Evolutionary conservation across 2,888 invertebrate species (phyloP).

Genomic region (Ormyrus pomaceus): DNA sequence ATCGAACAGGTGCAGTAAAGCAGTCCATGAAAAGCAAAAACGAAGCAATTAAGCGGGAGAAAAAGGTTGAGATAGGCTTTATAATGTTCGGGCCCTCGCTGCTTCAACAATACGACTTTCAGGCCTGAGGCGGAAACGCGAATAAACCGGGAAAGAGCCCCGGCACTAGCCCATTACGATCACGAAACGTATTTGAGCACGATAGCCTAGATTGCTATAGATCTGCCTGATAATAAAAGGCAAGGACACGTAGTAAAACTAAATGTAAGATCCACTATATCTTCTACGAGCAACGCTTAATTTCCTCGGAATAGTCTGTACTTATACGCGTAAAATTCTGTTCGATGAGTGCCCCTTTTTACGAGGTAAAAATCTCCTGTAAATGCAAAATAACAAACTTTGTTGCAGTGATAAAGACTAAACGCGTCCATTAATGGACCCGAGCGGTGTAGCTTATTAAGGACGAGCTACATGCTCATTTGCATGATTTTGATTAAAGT

Average conservation of each 20-base stretch:
- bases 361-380: conserved; percentile 8
- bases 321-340: conserved; percentile 31
- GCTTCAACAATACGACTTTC: conserved; percentile 36
- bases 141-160: conserved; percentile 44
- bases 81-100: conserved; percentile 38
- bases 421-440: too few relatives aligned
- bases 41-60: conserved; percentile 14
- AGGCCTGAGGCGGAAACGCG: conserved; percentile 24
- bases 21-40: neutral
- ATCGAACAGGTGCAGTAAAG: too few relatives aligned
- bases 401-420: neutral
- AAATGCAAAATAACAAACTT: neutral
- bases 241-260: conserved; percentile 53
- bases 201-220: conserved; percentile 44
- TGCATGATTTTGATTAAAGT: too few relatives aligned
- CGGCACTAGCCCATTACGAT: conserved; percentile 39
- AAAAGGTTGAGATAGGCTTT: conserved; percentile 34
- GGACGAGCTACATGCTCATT: too few relatives aligned
- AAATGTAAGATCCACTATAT: conserved; percentile 43
- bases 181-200: conserved; percentile 50
- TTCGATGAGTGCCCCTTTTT: conserved; percentile 17
- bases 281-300: conserved; percentile 38
- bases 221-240: conserved; percentile 51
- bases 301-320: conserved; percentile 28
- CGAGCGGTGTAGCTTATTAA: too few relatives aligned